These are phyloP conservation scores for Rhaphigaster nebulosa DNA, from an alignment of 2,888 invertebrate genomes.

Conservation along the genomic window DNA sequence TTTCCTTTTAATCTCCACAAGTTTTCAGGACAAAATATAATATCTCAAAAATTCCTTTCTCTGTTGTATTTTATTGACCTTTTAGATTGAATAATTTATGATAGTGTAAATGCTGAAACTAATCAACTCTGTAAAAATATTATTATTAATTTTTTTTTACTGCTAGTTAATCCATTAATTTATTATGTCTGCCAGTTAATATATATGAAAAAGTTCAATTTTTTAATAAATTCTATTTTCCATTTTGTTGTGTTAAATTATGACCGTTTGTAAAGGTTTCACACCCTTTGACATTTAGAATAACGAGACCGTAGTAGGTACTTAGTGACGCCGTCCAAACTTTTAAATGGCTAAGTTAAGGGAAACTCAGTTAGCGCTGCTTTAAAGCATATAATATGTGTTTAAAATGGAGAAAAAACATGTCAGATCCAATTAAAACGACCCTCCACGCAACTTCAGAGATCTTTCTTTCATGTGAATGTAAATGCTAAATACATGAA, in stretches of 20 bases:
- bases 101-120: too few relatives aligned
- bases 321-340: not conserved
- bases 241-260: not conserved
- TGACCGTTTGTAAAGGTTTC: not conserved
- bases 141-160: too few relatives aligned
- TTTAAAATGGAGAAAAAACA: not conserved
- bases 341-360: not conserved
- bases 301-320: not conserved
- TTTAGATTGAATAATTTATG: too few relatives aligned
- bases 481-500: not conserved
- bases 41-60: too few relatives aligned
- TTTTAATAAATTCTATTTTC: too few relatives aligned
- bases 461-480: not conserved
- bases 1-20: too few relatives aligned
- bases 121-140: too few relatives aligned
- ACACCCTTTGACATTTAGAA: not conserved
- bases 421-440: not conserved
- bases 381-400: conserved; percentile 17
- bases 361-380: not conserved
- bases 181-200: too few relatives aligned
- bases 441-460: not conserved
- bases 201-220: too few relatives aligned
- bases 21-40: too few relatives aligned
- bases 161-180: too few relatives aligned
- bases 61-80: too few relatives aligned